These are phyloP conservation scores for Alloscopus bannaensis DNA, from an alignment of 2,888 invertebrate species.

Conservation along the genomic window DNA sequence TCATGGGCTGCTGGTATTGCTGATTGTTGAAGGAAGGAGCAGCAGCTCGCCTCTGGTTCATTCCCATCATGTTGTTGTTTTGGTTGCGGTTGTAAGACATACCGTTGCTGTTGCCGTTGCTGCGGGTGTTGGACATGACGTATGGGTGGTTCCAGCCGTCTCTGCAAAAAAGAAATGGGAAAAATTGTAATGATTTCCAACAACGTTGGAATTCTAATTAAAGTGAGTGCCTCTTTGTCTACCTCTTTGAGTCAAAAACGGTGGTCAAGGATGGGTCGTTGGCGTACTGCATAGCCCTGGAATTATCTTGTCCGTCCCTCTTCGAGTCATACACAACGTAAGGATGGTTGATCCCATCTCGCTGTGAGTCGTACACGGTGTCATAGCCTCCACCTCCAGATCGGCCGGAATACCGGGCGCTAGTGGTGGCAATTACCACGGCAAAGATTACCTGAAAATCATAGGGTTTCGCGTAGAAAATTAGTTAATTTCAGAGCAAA, in stretches of 20 bases:
- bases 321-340: conserved; percentile 45
- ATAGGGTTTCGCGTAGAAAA: neutral
- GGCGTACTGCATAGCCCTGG: conserved; percentile 23
- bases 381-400: conserved; percentile 51
- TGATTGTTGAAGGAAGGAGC: conserved; percentile 18
- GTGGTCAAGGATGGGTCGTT: conserved; percentile 56
- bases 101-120: conserved; percentile 35
- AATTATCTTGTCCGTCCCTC: conserved; percentile 28
- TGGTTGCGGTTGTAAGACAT: neutral
- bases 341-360: conserved; percentile 56
- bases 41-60: conserved; percentile 30
- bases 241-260: conserved; percentile 56
- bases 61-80: conserved; percentile 1
- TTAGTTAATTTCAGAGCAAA: neutral
- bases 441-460: conserved; percentile 44
- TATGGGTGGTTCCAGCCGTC: conserved; percentile 64
- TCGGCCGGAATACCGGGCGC: conserved; percentile 51
- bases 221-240: neutral
- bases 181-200: neutral
- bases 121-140: conserved; percentile 59
- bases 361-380: conserved; percentile 59
- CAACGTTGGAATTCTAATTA: neutral
- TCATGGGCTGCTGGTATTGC: conserved; percentile 21
- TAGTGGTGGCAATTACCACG: conserved; percentile 41
- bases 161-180: conserved; percentile 8